phyloP scores from a whole-genome alignment of 1,140 invertebrate genomes.

The Anagrus nilaparvatae region DNA sequence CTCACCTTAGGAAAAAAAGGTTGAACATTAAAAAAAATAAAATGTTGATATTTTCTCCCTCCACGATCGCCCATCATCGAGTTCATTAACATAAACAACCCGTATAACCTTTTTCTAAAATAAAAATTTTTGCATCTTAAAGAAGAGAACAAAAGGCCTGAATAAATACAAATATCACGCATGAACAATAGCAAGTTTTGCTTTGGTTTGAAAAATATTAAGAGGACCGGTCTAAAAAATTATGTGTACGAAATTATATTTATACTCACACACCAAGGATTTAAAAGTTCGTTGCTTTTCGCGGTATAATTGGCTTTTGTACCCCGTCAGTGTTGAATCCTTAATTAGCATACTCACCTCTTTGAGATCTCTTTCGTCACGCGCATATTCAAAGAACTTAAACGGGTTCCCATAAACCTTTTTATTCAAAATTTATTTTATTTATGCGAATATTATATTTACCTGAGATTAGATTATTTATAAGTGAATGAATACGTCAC shows the following conservation, averaged over 20 bases:
- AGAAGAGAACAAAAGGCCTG: constrained; percentile 27
- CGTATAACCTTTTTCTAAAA: too few species aligned
- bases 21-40: too few species aligned
- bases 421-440: too few species aligned
- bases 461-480: too few species aligned
- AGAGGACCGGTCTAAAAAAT: constrained; percentile 3
- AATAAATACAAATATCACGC: constrained; percentile 39
- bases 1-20: too few species aligned
- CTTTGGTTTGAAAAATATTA: constrained; percentile 12
- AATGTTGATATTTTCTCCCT: not conserved
- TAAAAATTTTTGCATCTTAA: too few species aligned
- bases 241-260: not conserved
- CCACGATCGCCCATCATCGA: constrained; percentile 17
- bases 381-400: too few species aligned
- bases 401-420: too few species aligned
- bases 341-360: constrained; percentile 36
- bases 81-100: too few species aligned
- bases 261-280: constrained; percentile 15
- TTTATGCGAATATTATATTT: too few species aligned
- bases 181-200: constrained; percentile 34
- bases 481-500: too few species aligned
- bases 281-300: constrained; percentile 19
- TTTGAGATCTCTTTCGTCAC: constrained; percentile 42
- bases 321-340: constrained; percentile 25
- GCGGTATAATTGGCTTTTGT: constrained; percentile 40